Evolutionary conservation across 64 coral and sea anemone genomes (phyloP).

Genomic region (Montipora foliosa): DNA sequence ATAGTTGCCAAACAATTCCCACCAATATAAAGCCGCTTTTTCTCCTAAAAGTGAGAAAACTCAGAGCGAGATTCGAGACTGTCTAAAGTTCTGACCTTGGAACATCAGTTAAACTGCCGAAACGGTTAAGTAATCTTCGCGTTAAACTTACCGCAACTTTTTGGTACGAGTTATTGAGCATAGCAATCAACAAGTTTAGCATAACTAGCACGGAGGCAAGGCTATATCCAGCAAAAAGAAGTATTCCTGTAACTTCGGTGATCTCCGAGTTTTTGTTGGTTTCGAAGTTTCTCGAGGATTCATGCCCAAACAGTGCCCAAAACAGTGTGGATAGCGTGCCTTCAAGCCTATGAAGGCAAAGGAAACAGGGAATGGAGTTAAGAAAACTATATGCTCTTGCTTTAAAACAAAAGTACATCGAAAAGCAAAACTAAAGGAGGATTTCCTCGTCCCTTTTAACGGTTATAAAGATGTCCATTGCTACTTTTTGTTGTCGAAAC

Average conservation of each 20-base stretch:
- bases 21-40: too few relatives aligned
- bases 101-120: too few relatives aligned
- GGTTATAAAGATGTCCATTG: not conserved
- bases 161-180: constrained; percentile 80
- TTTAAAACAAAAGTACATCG: too few relatives aligned
- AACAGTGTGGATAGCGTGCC: constrained; percentile 49
- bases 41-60: too few relatives aligned
- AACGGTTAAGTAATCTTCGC: not conserved
- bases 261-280: constrained; percentile 25
- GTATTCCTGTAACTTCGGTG: constrained; percentile 63
- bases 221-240: constrained; percentile 65
- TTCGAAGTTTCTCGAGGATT: constrained; percentile 23
- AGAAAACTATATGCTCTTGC: too few relatives aligned
- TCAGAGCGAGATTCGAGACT: too few relatives aligned
- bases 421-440: too few relatives aligned
- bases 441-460: too few relatives aligned
- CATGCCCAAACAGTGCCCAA: constrained; percentile 81
- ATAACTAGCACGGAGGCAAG: constrained; percentile 56
- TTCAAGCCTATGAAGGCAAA: constrained; percentile 39
- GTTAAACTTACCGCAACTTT: constrained; percentile 71
- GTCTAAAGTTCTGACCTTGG: too few relatives aligned
- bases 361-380: too few relatives aligned
- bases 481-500: not conserved
- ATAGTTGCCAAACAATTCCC: too few relatives aligned
- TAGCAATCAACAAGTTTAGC: constrained; percentile 78